Percentiles rank a stretch among this genome's conserved stretches.
These are phyloP conservation scores for Atta colombica DNA, from an alignment of 1,140 invertebrate genomes.

Conservation along the genomic window DNA sequence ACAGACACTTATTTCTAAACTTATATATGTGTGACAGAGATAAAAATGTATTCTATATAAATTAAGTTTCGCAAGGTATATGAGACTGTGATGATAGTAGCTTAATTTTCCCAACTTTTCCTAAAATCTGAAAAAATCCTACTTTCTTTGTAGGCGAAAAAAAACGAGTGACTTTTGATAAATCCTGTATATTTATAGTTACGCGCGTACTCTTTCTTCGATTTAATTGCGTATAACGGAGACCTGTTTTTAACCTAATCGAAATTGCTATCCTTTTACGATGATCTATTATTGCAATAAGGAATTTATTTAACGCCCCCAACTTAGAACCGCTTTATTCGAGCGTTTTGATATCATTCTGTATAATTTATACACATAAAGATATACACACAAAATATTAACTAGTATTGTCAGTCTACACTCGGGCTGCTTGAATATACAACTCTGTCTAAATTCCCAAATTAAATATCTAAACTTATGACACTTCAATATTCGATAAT, in stretches of 20 bases:
- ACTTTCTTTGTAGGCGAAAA: neutral
- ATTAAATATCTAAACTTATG: neutral
- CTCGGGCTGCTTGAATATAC: too few species aligned
- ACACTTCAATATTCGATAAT: neutral
- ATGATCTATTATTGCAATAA: constrained; percentile 33
- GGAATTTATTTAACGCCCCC: constrained; percentile 13
- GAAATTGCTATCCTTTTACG: constrained; percentile 27
- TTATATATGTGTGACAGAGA: neutral
- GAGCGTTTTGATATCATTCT: neutral
- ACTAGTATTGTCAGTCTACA: neutral
- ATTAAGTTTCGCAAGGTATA: neutral
- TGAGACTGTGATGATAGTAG: neutral
- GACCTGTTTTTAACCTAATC: constrained; percentile 26
- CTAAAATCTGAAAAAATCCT: neutral
- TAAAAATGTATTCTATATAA: neutral
- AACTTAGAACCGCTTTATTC: constrained; percentile 3
- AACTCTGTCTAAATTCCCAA: neutral
- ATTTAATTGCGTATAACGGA: constrained; percentile 38
- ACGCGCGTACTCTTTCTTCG: constrained; percentile 34
- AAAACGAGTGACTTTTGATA: constrained; percentile 1
- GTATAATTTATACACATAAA: neutral
- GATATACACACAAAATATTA: neutral
- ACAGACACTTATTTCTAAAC: neutral
- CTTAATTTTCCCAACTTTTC: neutral
- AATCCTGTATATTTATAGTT: neutral